Percentiles rank a stretch among this genome's conserved stretches.
Evolutionary conservation across 2,113 vertebrate species (phyloP).

Genomic region (Trinectes maculatus): DNA sequence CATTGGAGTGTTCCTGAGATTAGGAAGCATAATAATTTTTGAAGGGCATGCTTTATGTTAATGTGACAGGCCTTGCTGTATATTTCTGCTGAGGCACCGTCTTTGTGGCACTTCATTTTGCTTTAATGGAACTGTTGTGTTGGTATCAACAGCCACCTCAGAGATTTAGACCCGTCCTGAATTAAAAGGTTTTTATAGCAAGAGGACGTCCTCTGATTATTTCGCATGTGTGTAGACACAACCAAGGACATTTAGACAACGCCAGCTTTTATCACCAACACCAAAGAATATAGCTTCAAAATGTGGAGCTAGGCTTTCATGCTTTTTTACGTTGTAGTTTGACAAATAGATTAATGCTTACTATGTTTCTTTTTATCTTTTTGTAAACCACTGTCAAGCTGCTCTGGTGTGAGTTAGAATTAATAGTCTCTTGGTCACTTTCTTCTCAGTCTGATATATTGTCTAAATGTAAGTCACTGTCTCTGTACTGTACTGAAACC

Average conservation of each 20-base stretch:
- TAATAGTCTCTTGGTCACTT: not conserved
- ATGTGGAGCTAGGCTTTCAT: too few species aligned
- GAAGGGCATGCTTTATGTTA: slow-evolving; percentile 52
- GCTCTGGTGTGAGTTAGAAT: not conserved
- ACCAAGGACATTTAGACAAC: slow-evolving; percentile 17
- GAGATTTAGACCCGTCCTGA: slow-evolving; percentile 32
- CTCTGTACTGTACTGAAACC: not conserved
- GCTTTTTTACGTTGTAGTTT: too few species aligned
- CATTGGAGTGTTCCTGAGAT: slow-evolving; percentile 56
- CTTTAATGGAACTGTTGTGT: slow-evolving; percentile 58
- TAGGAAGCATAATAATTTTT: slow-evolving; percentile 52
- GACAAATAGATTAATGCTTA: too few species aligned
- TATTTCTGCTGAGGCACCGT: slow-evolving; percentile 52
- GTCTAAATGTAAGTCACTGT: not conserved
- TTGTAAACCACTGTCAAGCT: not conserved
- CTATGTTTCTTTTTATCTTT: not conserved
- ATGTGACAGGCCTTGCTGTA: slow-evolving; percentile 48
- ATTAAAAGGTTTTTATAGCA: slow-evolving; percentile 36
- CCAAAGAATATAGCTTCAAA: not conserved
- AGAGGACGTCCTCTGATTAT: slow-evolving; percentile 45
- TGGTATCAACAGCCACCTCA: slow-evolving; percentile 44
- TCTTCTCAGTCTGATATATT: too few species aligned
- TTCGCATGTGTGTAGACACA: slow-evolving; percentile 5
- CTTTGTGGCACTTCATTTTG: slow-evolving; percentile 53
- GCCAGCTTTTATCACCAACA: not conserved